Conservation (phyloP, 64 coral and sea anemone genomes). For the Montipora foliosa region DNA sequence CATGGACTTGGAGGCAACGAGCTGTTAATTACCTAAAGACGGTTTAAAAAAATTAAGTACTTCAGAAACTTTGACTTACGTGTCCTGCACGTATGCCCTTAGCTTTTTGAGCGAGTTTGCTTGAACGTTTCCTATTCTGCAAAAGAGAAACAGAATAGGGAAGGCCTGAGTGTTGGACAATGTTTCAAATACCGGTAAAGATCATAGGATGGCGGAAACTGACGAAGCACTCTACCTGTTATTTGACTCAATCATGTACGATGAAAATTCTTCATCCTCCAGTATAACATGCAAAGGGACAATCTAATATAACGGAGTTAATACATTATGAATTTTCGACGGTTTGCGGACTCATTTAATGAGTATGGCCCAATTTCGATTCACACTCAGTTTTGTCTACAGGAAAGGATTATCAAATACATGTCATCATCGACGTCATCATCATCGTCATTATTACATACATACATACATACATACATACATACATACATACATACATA, state of each 20-base stretch:
- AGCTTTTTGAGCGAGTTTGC: constrained; percentile 87
- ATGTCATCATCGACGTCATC: no score
- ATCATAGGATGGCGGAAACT: not conserved
- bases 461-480: no score
- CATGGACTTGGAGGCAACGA: no score
- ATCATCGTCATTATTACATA: no score
- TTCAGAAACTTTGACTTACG: constrained; percentile 48
- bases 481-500: no score
- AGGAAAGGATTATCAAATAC: no score
- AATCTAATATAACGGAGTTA: constrained; percentile 47
- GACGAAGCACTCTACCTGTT: constrained; percentile 70
- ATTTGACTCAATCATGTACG: constrained; percentile 93
- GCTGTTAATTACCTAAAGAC: no score
- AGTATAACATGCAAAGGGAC: constrained; percentile 85
- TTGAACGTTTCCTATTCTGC: constrained; percentile 84
- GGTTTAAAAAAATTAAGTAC: not conserved
- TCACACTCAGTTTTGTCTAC: no score
- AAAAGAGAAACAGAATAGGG: not conserved
- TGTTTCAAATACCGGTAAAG: not conserved
- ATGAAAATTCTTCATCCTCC: constrained; percentile 83
- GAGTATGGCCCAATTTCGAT: no score
- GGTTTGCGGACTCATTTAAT: no score
- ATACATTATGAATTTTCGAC: not conserved
- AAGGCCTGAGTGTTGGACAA: not conserved
- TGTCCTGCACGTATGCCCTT: constrained; percentile 88